Evolutionary conservation across 2,888 invertebrate genomes (phyloP), one percentile per base, ranked within the genome.

Genomic region (Metopia argyrocephala): DNA sequence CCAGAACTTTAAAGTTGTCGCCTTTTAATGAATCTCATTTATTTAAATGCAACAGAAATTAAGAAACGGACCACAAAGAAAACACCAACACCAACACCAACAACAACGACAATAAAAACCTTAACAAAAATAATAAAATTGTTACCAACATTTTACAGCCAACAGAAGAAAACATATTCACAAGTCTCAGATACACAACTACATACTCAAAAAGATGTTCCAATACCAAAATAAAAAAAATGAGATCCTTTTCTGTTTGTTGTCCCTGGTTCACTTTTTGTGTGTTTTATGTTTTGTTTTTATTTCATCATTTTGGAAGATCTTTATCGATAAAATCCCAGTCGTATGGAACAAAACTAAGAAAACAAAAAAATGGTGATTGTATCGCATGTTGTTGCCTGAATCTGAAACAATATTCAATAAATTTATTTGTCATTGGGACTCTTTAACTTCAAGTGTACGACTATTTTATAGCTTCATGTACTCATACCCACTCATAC

Each of bases 1-100:
- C 88, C 86, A 87, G 87, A 89, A 87, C 88, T 89, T 87, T 87
- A 86, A n/a, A 89, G 88, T 89, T 88, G 88, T 88, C 87, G 85
- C 87, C 82, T 83, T 78, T 68, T 88, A 88, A 88, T 88, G 87
- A 88, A 84, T 71, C 68, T 82, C 86, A 88, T 88, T 89, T 87
- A 86, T 88, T 80, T 81, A 12, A 56, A 78, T 75, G 65, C 78
- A 80, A 79, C 71, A 82, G 84, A 84, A 78, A 78, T 65, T 64
- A 85, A 85, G 71, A 82, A 83, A 79, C 70, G 82, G 85, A 83
- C 38, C 38, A 38, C 38, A 38, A 38, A 38, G 38, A 9, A 1
- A 38, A n/a, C n/a, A n/a, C n/a, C n/a, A 84, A 85, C 81, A 87
- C 84, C 87, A 87, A 86, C 87, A 86, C 83, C 38, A 38, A 38